These are phyloP conservation scores for Dugesia japonica DNA, from an alignment of 2,888 invertebrate genomes.

Conservation along the genomic window DNA sequence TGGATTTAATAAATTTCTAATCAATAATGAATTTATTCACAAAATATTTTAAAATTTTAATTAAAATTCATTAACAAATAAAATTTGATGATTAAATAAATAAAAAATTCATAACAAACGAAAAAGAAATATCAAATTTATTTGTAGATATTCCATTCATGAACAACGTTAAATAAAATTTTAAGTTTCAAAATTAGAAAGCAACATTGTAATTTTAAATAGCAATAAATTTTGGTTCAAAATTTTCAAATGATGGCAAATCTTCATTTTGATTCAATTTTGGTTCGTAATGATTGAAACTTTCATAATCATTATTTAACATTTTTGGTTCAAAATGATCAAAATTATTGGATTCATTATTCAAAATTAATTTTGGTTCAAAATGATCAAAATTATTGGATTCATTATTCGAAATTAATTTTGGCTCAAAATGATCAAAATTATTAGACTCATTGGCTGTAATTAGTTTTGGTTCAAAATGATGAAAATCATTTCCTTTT, in stretches of 20 bases:
- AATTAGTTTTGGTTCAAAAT: neutral
- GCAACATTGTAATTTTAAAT: neutral
- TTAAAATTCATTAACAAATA: too few species aligned
- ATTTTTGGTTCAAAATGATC: neutral
- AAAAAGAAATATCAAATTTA: too few species aligned
- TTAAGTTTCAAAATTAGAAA: too few species aligned
- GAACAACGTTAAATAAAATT: too few species aligned
- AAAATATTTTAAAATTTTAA: too few species aligned
- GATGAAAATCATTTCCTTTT: neutral
- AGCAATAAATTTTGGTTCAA: neutral
- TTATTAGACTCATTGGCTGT: neutral
- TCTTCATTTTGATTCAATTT: neutral
- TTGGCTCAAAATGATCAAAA: neutral
- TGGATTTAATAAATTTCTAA: too few species aligned
- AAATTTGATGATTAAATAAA: too few species aligned
- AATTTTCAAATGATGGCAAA: neutral
- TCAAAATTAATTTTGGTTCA: neutral
- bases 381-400: neutral
- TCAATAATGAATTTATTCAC: too few species aligned
- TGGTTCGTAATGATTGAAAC: conserved; percentile 4
- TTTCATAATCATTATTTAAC: neutral
- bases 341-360: neutral
- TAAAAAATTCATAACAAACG: too few species aligned
- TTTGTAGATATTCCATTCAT: too few species aligned
- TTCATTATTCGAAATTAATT: neutral